Conservation (phyloP, 2,888 invertebrate genomes). For the Sphaerophoria taeniata region DNA sequence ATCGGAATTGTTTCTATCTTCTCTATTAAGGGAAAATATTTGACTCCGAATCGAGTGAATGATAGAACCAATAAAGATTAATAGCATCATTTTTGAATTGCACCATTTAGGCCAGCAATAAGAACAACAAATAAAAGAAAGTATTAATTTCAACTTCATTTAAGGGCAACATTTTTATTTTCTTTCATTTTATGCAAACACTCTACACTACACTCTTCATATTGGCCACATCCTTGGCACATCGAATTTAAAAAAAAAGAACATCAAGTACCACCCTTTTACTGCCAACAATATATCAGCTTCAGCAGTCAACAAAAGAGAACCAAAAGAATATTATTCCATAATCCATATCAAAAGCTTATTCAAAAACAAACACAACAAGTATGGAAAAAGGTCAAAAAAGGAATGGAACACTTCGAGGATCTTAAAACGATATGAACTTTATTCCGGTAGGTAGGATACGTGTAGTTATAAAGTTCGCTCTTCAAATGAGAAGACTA, state of each 20-base stretch:
- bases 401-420: conserved; percentile 36
- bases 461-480: conserved; percentile 43
- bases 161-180: conserved; percentile 28
- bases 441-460: conserved; percentile 9
- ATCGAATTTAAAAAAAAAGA: conserved; percentile 1
- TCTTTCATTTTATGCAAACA: background rate
- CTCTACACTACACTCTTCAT: background rate
- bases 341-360: conserved; percentile 45
- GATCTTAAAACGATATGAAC: conserved; percentile 56
- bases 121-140: conserved; percentile 12
- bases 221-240: background rate
- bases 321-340: conserved; percentile 64
- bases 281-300: conserved; percentile 55
- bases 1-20: conserved; percentile 43
- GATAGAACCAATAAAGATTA: conserved; percentile 74
- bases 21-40: conserved; percentile 71
- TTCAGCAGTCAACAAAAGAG: conserved; percentile 58
- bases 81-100: conserved; percentile 70
- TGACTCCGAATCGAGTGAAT: conserved; percentile 65
- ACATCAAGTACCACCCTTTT: conserved; percentile 48
- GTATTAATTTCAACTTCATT: conserved; percentile 61
- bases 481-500: conserved; percentile 52
- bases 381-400: background rate
- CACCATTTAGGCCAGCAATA: conserved; percentile 22
- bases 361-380: conserved; percentile 12